Base-by-base conservation (phyloP, 1,140 invertebrate species). In the Tribolium madens region DNA sequence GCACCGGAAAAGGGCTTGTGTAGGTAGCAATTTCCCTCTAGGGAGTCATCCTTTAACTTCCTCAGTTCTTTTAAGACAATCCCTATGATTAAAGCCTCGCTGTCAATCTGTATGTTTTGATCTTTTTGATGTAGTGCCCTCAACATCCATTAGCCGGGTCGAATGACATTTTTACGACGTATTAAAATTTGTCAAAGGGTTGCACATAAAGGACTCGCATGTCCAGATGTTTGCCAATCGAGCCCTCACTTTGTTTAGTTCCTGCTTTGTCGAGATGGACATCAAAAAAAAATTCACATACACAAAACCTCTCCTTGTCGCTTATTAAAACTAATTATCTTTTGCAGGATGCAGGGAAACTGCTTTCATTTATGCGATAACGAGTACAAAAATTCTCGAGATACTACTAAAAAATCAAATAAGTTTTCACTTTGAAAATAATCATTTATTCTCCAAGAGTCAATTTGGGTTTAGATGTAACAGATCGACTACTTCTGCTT, bases 311-410 rank as follows among this genome's bases (percentile, higher is more conserved):
- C 21, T 26, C 21, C 21, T 26, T 5, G 18, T 15, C 52, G 52
- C 15, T 57, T 57, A 57, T 21, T 57, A 57, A 64, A 76, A 53
- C 53, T 31, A 31, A 17, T 69, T 76, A 53, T 77, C 75, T 78
- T 7, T 89, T 87, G 4, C 89, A 97, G 97, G 96, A 83, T 98
- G 96, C 85, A 90, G 96, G 82, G 97, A 99, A 86, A 97, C 97
- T 13, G 95, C 97, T 18, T 99, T 98, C 87, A 95, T 99, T 78
- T 98, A 99, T 87, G 96, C 97, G n/a, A 94, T 99, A 75, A 98
- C 96, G 12, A 96, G 95, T 83, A 97, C 97, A n/a, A n/a, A n/a
- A n/a, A n/a, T n/a, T n/a, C n/a, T n/a, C n/a, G n/a, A n/a, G n/a
- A n/a, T n/a, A n/a, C n/a, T n/a, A n/a, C n/a, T n/a, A n/a, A n/a